Evolutionary conservation across 2,888 invertebrate genomes (phyloP), one percentile per base, ranked within the genome.

Genomic region (Calameuta pallipes): DNA sequence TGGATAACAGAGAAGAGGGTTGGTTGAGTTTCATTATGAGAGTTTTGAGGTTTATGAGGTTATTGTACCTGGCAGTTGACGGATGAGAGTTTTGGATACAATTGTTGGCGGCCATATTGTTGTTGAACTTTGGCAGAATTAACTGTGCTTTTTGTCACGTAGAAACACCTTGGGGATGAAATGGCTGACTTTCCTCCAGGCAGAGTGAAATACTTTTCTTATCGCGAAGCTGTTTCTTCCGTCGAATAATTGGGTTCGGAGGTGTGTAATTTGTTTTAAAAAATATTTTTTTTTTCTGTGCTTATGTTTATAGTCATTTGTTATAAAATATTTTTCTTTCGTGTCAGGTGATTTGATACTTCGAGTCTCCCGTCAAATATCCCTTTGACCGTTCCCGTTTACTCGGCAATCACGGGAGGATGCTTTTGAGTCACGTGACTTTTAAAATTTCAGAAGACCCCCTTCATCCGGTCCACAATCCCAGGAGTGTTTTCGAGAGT

Each of bases 391-490:
- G 23, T 56, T 56, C 15, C 4, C 23, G 71, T 71, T 3, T 15
- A 12, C 71, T 31, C 12, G 11, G 33, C 11, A 34, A 33, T 34
- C 33, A 4, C 11, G 31, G 13, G 31, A 71, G 71, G 71, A 33
- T 34, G 71, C 15, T 71, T 71, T 33, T 31, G 31, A 71, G 71
- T 71, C 31, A 71, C 71, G 71, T 71, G 4, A 71, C 71, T 71
- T 71, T 31, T 33, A 31, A 71, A 71, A 31, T 71, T 71, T 34
- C 33, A 33, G 31, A 71, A 71, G 71, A 71, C 71, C 15, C 12
- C 3, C 12, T 23, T 56, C 9, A 56, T 9, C 56, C 56, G 56
- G 23, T 1, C 56, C 23, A 56, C 23, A 23, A 1, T 56, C 56
- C 56, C 56, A 56, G 23, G 23, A 23, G 56, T 56, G 56, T 56